Evolutionary conservation across 2,797 vertebrate genomes (phyloP), one percentile per base, ranked within the genome.

Genomic region (Acestrorhynchus altus): DNA sequence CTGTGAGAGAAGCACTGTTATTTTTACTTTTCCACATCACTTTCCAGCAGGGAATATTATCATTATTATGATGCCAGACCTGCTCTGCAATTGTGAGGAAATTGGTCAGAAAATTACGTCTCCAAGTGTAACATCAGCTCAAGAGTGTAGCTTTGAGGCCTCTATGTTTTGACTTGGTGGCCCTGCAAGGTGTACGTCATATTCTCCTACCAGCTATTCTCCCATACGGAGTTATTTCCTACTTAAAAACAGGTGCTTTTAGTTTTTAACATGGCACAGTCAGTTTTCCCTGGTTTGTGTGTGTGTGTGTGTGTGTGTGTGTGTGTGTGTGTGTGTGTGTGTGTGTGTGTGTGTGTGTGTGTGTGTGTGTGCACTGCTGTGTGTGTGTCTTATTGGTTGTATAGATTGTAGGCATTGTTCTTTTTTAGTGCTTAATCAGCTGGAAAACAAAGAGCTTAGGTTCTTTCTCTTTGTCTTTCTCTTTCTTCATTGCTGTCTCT

Each of bases 371-470:
- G 61, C 46, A 13, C n/a, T n/a, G n/a, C n/a, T 31, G 10, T 46
- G 54, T 69, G 39, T n/a, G n/a, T n/a, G n/a, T n/a, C n/a, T n/a
- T n/a, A n/a, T n/a, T n/a, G n/a, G n/a, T n/a, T n/a, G n/a, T n/a
- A n/a, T 52, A 39, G 68, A 4, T 35, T 35, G 44, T 44, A 12
- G 52, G 16, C 7, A 22, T 22, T 35, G 35, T 13, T 31, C 13
- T 61, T n/a, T 28, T 60, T 54, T 10, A 22, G 49, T 70, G 63
- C 18, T 76, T 70, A 65, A 57, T 60, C 69, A 57, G 60, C 64
- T 80, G 65, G 46, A 68, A 70, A 80, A 80, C 60, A 68, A 47
- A 78, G 31, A 60, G 61, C n/a, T 67, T 35, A 80, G 57, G 73
- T 26, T 49, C 44, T 67, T 13, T 24, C 52, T 54, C 2, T 22